Evolutionary conservation across 2,888 invertebrate genomes (phyloP), one percentile per base, ranked within the genome.

Genomic region (Phalera bucephala): DNA sequence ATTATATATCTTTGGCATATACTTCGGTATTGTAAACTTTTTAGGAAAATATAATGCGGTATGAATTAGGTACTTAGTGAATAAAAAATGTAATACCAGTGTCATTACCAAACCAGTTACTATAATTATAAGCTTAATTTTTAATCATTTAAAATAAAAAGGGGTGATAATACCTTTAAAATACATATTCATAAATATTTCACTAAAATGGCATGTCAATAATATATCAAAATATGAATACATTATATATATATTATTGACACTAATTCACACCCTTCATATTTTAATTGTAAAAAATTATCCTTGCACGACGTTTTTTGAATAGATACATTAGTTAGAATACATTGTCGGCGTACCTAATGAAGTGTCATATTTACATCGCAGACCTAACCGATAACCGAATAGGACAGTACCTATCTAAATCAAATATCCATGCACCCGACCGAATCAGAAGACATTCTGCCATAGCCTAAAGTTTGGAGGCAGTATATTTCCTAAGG

Each of bases 401-500:
- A 64, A 63, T 64, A 62, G 64, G 63, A 71, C 58, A 61, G 25
- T 55, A 52, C 52, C 55, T 59, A 57, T 57, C 53, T 62, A 58
- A 48, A 51, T 51, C 56, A 61, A 60, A 49, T 49, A 59, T 66
- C 62, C 61, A 57, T 67, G 67, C 72, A 68, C 67, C 69, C 62
- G 59, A 65, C 56, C 71, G 60, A 72, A 64, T 67, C 52, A 64
- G 60, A 71, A 68, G 55, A 64, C 67, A 69, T 69, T 66, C 63
- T 72, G 72, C 72, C 73, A 55, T 60, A 59, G 57, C 53, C 57
- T 63, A 64, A n/a, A n/a, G 37, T 47, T 59, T 55, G 58, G 58
- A 59, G 69, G 72, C 76, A 77, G 72, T 66, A 65, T 64, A 71
- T 66, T 69, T 66, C 44, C 60, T 69, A 74, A 71, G 65, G 70